Evolutionary conservation across 1,140 invertebrate genomes (phyloP).

Genomic region (Dendrolimus punctatus): DNA sequence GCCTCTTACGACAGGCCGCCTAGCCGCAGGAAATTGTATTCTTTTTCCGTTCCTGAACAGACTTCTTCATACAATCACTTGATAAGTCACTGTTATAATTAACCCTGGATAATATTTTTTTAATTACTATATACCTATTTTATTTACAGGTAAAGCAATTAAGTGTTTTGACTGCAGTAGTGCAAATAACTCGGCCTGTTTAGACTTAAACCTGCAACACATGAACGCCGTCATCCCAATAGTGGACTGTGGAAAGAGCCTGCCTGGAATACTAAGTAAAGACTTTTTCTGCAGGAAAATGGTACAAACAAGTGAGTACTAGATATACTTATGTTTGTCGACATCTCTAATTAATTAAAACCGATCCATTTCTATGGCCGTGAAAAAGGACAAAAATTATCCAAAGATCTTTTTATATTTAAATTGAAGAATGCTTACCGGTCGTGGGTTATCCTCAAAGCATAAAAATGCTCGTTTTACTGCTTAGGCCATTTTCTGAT

Average conservation of each 20-base stretch:
- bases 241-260: slow-evolving; percentile 24
- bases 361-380: too few relatives aligned
- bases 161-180: slow-evolving; percentile 52
- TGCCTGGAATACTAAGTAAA: slow-evolving; percentile 19
- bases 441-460: too few relatives aligned
- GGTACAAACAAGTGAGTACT: slow-evolving; percentile 34
- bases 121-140: neutral
- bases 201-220: slow-evolving; percentile 27
- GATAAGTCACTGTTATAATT: neutral
- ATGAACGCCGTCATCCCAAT: slow-evolving; percentile 28
- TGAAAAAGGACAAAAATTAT: too few relatives aligned
- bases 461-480: too few relatives aligned
- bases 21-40: too few relatives aligned
- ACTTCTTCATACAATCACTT: too few relatives aligned
- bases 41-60: too few relatives aligned
- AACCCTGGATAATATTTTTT: neutral
- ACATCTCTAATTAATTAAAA: too few relatives aligned
- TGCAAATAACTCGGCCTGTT: slow-evolving; percentile 44
- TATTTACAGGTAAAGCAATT: slow-evolving; percentile 33
- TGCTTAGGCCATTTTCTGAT: too few relatives aligned
- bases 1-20: too few relatives aligned
- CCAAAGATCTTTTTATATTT: too few relatives aligned
- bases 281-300: slow-evolving; percentile 41
- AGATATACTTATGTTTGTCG: neutral
- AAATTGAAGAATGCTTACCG: too few relatives aligned